Evolutionary conservation across 2,113 vertebrate genomes (phyloP), one percentile per base, ranked within the genome.

Genomic region (Corythornis madagascariensis): DNA sequence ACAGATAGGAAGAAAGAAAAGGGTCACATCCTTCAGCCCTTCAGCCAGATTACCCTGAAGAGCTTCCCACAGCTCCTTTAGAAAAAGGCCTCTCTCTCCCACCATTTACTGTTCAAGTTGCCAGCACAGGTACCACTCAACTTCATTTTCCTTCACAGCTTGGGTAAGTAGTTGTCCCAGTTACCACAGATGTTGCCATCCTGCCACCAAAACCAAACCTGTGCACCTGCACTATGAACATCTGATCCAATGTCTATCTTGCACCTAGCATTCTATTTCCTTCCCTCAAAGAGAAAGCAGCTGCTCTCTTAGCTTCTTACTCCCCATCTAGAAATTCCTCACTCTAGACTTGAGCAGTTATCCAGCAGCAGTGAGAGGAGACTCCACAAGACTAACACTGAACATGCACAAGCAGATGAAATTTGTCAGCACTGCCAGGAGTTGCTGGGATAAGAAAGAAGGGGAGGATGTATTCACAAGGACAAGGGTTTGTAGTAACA

Each of bases 391-490:
- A 42, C 86, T 63, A 74, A 93, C 24, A 4, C 7, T 66, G 79
- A 87, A 66, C 7, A 3, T 18, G 42, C 38, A 70, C 47, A 77
- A 48, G 53, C 86, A 87, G 78, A 86, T 90, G 53, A 65, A 47
- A 64, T 92, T 86, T 67, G 65, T 61, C 78, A 60, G 61, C 81
- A 60, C 26, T 84, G 91, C 93, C 92, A 95, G 88, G 80, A 92
- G 82, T 92, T 93, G 61, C 82, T 91, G 89, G 95, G 11, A 38
- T 38, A 10, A 38, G 10, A 38, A 38, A 38, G 38, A 11, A 38
- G 38, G 10, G 38, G 38, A 38, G 38, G 38, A 10, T 38, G 38
- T 38, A 38, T 38, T 38, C 38, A 38, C 38, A 38, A 10, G 38
- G 38, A 38, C 38, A 38, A 38, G 38, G 38, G 38, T 38, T 38